phyloP scores from a whole-genome alignment of 2,797 vertebrate genomes.

The Tangara arthus region DNA sequence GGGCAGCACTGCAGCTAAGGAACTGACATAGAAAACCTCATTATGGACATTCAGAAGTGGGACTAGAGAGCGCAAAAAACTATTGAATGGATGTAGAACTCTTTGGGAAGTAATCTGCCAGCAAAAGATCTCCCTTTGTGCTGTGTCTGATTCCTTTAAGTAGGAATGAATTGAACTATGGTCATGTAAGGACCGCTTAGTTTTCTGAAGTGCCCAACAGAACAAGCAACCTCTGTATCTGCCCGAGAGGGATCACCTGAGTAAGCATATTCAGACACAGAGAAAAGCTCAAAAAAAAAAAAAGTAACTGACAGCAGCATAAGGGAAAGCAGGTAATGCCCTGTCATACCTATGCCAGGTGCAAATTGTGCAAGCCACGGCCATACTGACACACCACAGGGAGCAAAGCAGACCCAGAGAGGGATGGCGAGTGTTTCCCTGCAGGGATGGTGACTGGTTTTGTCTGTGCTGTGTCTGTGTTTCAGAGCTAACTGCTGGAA shows the following conservation, averaged over 20 bases:
- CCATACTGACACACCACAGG: not conserved
- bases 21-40: not conserved
- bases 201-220: not conserved
- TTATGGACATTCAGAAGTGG: not conserved
- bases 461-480: not conserved
- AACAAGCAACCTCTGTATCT: not conserved
- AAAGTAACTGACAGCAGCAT: not conserved
- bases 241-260: not conserved
- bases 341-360: not conserved
- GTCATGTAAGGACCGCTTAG: rapidly evolving
- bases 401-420: not conserved
- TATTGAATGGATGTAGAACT: not conserved
- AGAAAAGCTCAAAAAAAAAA: not conserved
- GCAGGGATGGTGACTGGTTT: not conserved
- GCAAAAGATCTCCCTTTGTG: not conserved
- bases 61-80: not conserved
- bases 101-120: not conserved
- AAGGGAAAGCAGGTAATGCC: not conserved
- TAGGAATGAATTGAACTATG: rapidly evolving
- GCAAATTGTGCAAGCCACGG: not conserved
- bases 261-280: not conserved
- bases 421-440: rapidly evolving
- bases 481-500: not conserved
- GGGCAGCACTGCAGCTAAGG: not conserved
- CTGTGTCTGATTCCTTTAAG: not conserved